A percentile compares a stretch with the other conserved stretches of the same genome.
Conservation (phyloP, 2,797 vertebrate species). For the Rhabdophis nuchalis region DNA sequence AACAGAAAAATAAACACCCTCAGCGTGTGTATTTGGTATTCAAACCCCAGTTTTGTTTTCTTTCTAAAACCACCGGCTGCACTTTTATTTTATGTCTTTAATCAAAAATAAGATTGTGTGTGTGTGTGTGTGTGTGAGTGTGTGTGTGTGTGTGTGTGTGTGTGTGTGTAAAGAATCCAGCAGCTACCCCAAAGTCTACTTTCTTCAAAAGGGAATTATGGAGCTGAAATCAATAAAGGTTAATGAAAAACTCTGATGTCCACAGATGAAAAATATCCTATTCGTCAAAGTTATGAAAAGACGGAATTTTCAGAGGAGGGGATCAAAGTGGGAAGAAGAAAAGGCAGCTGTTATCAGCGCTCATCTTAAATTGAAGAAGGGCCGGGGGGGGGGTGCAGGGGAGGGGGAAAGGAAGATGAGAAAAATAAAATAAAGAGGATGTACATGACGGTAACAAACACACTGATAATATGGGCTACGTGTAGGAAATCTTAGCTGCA, state of each 20-base stretch:
- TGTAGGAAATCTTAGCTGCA: not conserved
- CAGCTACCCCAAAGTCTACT: conserved; percentile 31
- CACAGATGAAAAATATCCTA: conserved; percentile 53
- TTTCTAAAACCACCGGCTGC: not conserved
- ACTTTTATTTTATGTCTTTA: not conserved
- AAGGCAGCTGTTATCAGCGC: conserved; percentile 13
- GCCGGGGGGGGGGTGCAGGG: not conserved
- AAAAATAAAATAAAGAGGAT: not conserved
- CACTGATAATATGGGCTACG: not conserved
- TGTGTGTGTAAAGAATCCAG: no score
- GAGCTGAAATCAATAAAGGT: conserved; percentile 44
- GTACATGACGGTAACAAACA: not conserved
- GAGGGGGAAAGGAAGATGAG: not conserved
- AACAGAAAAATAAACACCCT: not conserved
- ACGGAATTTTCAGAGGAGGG: conserved; percentile 32
- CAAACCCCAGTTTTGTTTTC: not conserved
- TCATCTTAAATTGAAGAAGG: not conserved
- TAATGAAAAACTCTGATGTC: conserved; percentile 42
- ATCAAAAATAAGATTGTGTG: no score
- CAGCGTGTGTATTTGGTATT: not conserved
- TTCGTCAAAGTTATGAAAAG: conserved; percentile 35
- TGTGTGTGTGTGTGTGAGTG: no score
- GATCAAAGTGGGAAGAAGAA: conserved; percentile 24
- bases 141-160: no score
- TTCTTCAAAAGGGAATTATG: conserved; percentile 40